These are phyloP conservation scores for Streblospio benedicti DNA, from an alignment of 1,140 invertebrate species.

Conservation along the genomic window DNA sequence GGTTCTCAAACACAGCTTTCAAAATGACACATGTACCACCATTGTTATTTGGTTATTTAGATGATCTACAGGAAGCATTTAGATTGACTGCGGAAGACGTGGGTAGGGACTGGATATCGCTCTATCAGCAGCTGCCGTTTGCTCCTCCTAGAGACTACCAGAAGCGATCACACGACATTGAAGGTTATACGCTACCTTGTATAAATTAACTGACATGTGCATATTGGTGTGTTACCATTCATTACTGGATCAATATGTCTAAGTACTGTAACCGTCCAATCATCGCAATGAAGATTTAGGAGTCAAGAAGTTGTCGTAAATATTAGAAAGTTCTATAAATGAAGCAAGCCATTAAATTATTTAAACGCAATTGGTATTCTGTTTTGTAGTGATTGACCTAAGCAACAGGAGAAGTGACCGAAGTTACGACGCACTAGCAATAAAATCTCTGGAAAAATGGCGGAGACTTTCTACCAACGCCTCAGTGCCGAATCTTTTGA, in stretches of 20 bases:
- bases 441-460: constrained; percentile 29
- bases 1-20: no score
- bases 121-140: constrained; percentile 30
- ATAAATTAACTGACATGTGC: neutral
- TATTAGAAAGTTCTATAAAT: neutral
- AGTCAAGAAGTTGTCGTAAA: neutral
- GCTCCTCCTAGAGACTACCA: constrained; percentile 22
- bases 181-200: constrained; percentile 17
- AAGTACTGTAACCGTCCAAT: no score
- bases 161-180: constrained; percentile 23
- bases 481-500: constrained; percentile 19
- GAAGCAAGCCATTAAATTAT: neutral
- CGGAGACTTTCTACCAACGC: constrained; percentile 25
- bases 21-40: no score
- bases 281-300: no score
- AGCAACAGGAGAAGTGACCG: constrained; percentile 15
- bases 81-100: constrained; percentile 23
- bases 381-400: constrained; percentile 23
- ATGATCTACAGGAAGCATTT: constrained; percentile 24
- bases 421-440: constrained; percentile 13
- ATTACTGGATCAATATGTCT: neutral
- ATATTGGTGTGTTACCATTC: neutral
- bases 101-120: constrained; percentile 26
- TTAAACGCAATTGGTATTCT: neutral
- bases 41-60: no score